phyloP scores from a whole-genome alignment of 2,888 invertebrate genomes.

The Saturnia pavonia region DNA sequence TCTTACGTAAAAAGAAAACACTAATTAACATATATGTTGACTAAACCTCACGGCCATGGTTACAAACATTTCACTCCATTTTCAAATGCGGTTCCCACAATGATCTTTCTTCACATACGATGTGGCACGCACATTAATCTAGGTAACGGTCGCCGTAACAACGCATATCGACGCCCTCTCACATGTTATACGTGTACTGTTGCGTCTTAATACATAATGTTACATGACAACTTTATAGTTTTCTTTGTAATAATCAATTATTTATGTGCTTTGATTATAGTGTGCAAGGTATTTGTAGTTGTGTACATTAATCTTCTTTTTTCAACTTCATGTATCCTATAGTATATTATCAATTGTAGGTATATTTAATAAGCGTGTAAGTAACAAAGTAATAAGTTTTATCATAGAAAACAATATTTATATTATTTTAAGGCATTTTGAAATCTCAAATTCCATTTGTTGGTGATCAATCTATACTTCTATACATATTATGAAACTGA shows the following conservation, averaged over 20 bases:
- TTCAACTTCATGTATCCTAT: constrained; percentile 2
- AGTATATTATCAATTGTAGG: background rate
- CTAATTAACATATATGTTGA: constrained; percentile 21
- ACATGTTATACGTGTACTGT: constrained; percentile 51
- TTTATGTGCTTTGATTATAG: constrained; percentile 19
- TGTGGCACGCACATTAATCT: constrained; percentile 76
- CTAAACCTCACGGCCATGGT: constrained; percentile 29
- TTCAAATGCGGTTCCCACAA: constrained; percentile 74
- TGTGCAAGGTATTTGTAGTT: constrained; percentile 13
- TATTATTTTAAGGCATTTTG: no score
- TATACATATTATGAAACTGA: no score
- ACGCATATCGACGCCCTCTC: constrained; percentile 56
- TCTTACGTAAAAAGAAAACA: background rate
- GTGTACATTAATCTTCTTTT: constrained; percentile 8
- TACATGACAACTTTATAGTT: constrained; percentile 54
- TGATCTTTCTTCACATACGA: constrained; percentile 75
- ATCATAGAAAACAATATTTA: background rate
- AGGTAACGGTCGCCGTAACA: constrained; percentile 61
- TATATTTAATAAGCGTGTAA: background rate
- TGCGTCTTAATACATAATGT: constrained; percentile 44
- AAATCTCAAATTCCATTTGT: no score
- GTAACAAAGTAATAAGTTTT: background rate
- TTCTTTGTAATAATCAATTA: constrained; percentile 29
- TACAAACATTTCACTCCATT: constrained; percentile 55
- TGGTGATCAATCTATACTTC: no score